These are phyloP conservation scores for Chrysopilus asiliformis DNA, from an alignment of 2,888 invertebrate species.

Conservation along the genomic window DNA sequence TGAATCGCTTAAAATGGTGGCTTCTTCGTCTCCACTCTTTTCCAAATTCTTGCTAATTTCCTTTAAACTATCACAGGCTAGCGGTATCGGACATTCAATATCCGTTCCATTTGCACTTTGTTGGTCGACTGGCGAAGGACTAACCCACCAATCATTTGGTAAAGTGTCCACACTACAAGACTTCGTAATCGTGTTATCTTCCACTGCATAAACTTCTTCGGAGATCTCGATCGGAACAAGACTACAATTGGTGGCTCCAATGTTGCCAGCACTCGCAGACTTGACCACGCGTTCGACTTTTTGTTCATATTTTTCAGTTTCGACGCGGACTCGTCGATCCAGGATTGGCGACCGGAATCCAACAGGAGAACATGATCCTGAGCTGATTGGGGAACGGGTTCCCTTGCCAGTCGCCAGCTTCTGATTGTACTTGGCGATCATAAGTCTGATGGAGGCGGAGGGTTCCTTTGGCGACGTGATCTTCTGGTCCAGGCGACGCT, in stretches of 20 bases:
- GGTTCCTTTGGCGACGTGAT: slow-evolving; percentile 46
- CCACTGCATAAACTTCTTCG: neutral
- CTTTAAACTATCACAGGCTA: slow-evolving; percentile 30
- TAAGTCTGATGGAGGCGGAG: slow-evolving; percentile 53
- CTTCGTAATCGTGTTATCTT: slow-evolving; percentile 5
- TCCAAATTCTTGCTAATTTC: slow-evolving; percentile 19
- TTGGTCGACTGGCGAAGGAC: slow-evolving; percentile 20
- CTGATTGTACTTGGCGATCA: slow-evolving; percentile 49
- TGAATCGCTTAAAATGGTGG: neutral
- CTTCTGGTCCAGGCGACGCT: slow-evolving; percentile 36
- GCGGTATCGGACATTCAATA: slow-evolving; percentile 14
- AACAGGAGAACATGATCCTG: slow-evolving; percentile 49
- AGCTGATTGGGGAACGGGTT: slow-evolving; percentile 37
- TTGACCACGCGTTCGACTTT: slow-evolving; percentile 43
- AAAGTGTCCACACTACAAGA: slow-evolving; percentile 12
- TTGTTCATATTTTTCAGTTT: slow-evolving; percentile 38
- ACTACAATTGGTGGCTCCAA: slow-evolving; percentile 16
- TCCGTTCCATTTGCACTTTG: slow-evolving; percentile 1
- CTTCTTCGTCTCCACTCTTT: slow-evolving; percentile 2
- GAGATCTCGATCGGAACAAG: slow-evolving; percentile 5
- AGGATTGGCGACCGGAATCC: slow-evolving; percentile 50
- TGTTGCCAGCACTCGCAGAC: slow-evolving; percentile 43
- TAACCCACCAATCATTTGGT: slow-evolving; percentile 7
- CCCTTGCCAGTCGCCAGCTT: slow-evolving; percentile 30
- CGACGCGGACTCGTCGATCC: slow-evolving; percentile 44